Base-by-base conservation (phyloP, 2,888 invertebrate species). In the Gonocerus acuteangulatus region DNA sequence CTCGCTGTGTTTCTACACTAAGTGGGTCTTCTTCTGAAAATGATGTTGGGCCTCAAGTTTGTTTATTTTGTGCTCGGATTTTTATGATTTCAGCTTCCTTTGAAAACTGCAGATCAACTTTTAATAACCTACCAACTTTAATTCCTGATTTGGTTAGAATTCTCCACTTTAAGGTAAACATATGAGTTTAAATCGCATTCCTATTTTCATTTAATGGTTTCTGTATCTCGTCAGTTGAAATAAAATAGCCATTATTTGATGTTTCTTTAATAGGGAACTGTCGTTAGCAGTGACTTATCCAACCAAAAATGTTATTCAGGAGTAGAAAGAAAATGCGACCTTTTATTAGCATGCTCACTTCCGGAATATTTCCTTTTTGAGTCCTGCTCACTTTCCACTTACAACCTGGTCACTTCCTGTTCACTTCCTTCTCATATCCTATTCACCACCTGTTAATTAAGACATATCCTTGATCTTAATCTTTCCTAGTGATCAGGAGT, bases 11-110 rank as follows among this genome's bases (percentile, higher is more conserved):
- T 52, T 87, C 90, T 22, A 92, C 97, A 19, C 77, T 99, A 65
- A 87, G 85, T 63, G 82, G 81, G 62, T 87, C 89, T 22, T 87
- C 89, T 18, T 84, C 83, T 71, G 80, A 85, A 1, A 80, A 78
- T 16, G 93, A 95, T 70, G 79, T 92, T 61, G 83, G 89, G 60
- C 94, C 94, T 42, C 86, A 87, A 78, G 95, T 96, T 68, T 96
- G 96, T 73, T 87, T 82, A 22, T 66, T 69, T 88, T 96, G 77
- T 85, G 93, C 67, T 89, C 84, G 85, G 62, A 96, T 95, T 75
- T 93, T 93, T 74, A 87, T 91, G n/a, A 96, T 97, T 2, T 94
- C 97, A 2, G 93, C 95, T 32, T 84, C 86, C 68, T 99, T 99
- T 79, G 85, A 89, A 67, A 87, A 84, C 45, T 97, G 96, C 73